Conservation (phyloP, 2,113 vertebrate genomes). For the Eolophus roseicapilla region DNA sequence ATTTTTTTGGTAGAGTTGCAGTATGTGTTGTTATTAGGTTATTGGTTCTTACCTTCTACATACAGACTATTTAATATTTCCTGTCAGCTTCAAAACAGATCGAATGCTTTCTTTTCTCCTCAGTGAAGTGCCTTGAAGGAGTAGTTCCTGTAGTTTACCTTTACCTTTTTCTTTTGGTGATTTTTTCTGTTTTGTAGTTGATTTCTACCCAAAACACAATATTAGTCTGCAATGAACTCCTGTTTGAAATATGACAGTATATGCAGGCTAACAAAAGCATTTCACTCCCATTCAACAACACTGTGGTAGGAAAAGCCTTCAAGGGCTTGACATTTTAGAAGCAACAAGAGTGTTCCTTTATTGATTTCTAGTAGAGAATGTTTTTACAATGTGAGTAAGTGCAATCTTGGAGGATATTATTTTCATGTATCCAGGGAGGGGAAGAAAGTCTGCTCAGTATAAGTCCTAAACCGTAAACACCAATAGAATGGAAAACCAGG, state of each 20-base stretch:
- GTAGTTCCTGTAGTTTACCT: neutral
- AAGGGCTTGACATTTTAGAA: neutral
- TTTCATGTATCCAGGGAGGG: neutral
- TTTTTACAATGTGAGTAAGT: neutral
- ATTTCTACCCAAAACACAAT: neutral
- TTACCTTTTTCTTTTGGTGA: neutral
- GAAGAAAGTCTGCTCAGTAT: neutral
- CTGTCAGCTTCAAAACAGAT: neutral
- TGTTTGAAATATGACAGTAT: neutral
- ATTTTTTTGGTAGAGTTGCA: neutral
- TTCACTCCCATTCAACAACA: neutral
- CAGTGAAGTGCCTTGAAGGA: neutral
- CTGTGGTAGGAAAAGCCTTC: neutral
- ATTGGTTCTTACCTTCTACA: neutral
- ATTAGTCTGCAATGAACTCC: neutral
- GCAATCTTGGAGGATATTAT: neutral
- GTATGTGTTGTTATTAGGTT: neutral
- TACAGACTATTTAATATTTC: neutral
- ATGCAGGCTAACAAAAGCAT: neutral
- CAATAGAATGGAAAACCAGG: neutral
- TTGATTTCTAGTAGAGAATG: slow-evolving; percentile 1
- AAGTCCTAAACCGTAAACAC: neutral
- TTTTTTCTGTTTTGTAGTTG: neutral
- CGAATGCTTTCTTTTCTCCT: neutral
- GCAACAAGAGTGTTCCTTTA: neutral